Evolutionary conservation across 2,797 vertebrate genomes (phyloP), one percentile per base, ranked within the genome.

Genomic region (Lacerta bilineata): DNA sequence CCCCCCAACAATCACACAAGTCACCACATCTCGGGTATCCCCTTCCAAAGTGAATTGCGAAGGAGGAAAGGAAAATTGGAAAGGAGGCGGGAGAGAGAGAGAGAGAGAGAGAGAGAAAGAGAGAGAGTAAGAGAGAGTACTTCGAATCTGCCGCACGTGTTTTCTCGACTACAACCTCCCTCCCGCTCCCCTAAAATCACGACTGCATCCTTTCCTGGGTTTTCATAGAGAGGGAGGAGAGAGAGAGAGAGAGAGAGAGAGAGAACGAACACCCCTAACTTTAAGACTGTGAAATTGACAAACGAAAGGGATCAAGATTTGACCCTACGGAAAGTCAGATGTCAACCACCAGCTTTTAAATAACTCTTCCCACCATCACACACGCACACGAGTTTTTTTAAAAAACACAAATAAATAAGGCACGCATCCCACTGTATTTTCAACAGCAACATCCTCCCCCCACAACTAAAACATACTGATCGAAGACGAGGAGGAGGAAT

Each of bases 341-440:
- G 27, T 83, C n/a, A 3, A 3, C 1, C 46, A 3, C 0, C 11
- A 8, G 71, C 23, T 36, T n/a, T 4, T 9, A 25, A 5, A 6
- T 11, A 36, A 39, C 25, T 41, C n/a, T 20, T 20, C 3, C 3
- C 39, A 8, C 7, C 20, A 5, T 41, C 33, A 1, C 80, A 41
- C 59, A 15, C 20, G 18, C 39, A 23, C 18, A 43, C 74, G 41
- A 8, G 2, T 20, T 17, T 33, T 15, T n/a, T 15, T 15, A 55
- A 15, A 55, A 15, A 55, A 3, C 11, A 50, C 1, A 43, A 39
- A 27, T 72, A 27, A 25, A 20, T 25, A 43, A 77, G 25, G 23
- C 41, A 17, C 27, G 7, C 43, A n/a, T 15, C 27, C 46, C 59
- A 79, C 20, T 10, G 11, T 23, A 66, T 66, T 81, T 33, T 23